Conservation (phyloP, 2,797 vertebrate species). For the Tachyglossus aculeatus region DNA sequence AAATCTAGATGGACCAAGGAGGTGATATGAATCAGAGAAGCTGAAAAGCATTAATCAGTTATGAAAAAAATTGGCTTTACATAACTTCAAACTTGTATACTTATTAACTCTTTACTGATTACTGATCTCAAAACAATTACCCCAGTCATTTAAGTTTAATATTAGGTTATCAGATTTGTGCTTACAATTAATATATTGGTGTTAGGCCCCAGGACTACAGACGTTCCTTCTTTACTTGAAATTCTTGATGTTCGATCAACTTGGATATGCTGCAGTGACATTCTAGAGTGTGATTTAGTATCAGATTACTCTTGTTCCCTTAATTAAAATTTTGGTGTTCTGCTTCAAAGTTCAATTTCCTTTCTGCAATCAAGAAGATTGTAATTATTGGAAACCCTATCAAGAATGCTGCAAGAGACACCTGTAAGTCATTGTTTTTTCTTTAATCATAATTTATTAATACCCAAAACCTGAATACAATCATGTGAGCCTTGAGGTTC, state of each 20-base stretch:
- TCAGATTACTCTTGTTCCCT: slow-evolving; percentile 55
- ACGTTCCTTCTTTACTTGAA: slow-evolving; percentile 11
- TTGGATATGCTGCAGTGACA: slow-evolving; percentile 54
- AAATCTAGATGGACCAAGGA: no score
- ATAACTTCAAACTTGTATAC: no score
- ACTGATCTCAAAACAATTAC: no score
- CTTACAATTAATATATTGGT: background rate
- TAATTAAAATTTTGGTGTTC: slow-evolving; percentile 64
- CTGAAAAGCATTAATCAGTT: no score
- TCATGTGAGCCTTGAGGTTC: slow-evolving; percentile 25
- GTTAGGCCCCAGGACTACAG: slow-evolving; percentile 23
- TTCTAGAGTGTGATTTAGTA: slow-evolving; percentile 46
- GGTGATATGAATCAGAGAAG: no score
- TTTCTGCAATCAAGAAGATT: slow-evolving; percentile 56
- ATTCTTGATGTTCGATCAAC: slow-evolving; percentile 46
- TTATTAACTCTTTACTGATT: no score
- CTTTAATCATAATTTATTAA: slow-evolving; percentile 68
- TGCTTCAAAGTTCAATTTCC: slow-evolving; percentile 53
- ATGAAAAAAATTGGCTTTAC: no score
- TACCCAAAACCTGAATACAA: slow-evolving; percentile 50
- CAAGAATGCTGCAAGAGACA: slow-evolving; percentile 54
- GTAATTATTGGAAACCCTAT: slow-evolving; percentile 63
- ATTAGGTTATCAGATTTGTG: background rate
- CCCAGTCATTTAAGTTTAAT: slow-evolving; percentile 13
- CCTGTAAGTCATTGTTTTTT: slow-evolving; percentile 48